Conservation (phyloP, 1,140 invertebrate species). For the Bilobella aurantiaca region DNA sequence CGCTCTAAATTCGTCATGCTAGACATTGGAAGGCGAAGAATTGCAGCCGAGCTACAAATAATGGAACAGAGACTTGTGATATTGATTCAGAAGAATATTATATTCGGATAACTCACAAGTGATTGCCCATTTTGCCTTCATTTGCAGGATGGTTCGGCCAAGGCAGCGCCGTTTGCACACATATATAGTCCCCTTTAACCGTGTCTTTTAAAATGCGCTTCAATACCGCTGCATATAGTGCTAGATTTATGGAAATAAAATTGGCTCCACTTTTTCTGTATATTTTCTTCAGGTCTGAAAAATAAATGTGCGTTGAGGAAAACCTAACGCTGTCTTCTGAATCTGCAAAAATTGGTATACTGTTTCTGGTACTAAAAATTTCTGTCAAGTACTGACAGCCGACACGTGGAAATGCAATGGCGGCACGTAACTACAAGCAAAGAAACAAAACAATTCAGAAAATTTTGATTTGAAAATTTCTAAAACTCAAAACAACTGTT, state of each 20-base stretch:
- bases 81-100: neutral
- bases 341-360: neutral
- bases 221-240: neutral
- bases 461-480: too few relatives aligned
- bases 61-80: neutral
- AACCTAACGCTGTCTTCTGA: neutral
- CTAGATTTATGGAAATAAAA: neutral
- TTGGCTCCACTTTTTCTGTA: neutral
- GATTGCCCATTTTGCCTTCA: neutral
- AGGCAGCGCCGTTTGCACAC: neutral
- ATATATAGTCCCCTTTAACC: neutral
- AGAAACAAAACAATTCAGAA: too few relatives aligned
- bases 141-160: neutral
- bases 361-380: neutral
- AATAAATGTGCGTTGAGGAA: neutral
- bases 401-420: neutral
- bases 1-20: neutral
- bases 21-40: neutral
- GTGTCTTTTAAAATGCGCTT: neutral
- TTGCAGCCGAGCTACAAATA: neutral
- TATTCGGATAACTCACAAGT: neutral
- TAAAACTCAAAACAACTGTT: too few relatives aligned
- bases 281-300: neutral
- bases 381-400: neutral
- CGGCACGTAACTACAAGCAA: too few relatives aligned